phyloP scores from a whole-genome alignment of 2,113 vertebrate genomes.

The Chitala chitala region DNA sequence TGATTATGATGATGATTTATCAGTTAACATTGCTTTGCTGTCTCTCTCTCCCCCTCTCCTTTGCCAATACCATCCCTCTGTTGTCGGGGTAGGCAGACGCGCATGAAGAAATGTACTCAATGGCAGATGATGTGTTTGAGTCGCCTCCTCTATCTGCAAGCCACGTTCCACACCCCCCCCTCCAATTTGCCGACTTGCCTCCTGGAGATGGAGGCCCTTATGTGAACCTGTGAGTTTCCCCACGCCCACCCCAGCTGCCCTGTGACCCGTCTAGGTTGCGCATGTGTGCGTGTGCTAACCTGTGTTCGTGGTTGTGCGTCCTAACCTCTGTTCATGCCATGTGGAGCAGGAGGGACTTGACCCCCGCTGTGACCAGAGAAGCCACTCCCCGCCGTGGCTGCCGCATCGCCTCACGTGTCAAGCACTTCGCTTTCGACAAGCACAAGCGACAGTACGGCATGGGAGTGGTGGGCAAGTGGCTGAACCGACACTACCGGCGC shows the following conservation, averaged over 20 bases:
- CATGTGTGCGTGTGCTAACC: neutral
- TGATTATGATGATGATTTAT: too few relatives aligned
- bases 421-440: conserved; percentile 87
- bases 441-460: conserved; percentile 86
- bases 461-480: conserved; percentile 88
- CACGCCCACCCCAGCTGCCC: neutral
- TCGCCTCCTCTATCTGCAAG: conserved; percentile 80
- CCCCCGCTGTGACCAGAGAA: fast-evolving
- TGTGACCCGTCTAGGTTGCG: neutral
- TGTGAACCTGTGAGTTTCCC: conserved; percentile 62
- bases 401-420: conserved; percentile 84
- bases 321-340: neutral
- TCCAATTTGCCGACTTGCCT: conserved; percentile 45
- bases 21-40: too few relatives aligned
- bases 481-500: conserved; percentile 82
- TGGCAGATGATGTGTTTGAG: conserved; percentile 92
- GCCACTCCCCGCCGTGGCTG: conserved; percentile 55
- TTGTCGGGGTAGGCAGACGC: conserved; percentile 58
- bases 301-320: neutral
- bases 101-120: conserved; percentile 79
- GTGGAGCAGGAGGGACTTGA: conserved; percentile 50
- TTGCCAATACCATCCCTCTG: neutral
- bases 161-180: conserved; percentile 44
- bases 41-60: neutral
- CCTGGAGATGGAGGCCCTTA: conserved; percentile 51